These are phyloP conservation scores for Eupeodes luniger DNA, from an alignment of 2,888 invertebrate species.

Conservation along the genomic window DNA sequence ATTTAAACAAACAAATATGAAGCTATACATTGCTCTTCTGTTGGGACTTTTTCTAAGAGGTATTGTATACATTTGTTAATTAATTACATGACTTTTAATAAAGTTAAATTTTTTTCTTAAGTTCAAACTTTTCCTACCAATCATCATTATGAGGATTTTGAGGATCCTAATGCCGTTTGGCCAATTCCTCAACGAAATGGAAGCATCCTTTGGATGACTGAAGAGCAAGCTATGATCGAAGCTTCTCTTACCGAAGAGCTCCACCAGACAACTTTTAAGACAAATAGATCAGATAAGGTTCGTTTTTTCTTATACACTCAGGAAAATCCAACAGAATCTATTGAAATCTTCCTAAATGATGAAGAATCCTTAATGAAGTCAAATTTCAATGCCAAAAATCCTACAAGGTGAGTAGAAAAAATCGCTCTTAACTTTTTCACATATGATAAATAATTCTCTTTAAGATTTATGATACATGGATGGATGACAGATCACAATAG, in stretches of 20 bases:
- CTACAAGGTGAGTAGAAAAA: constrained; percentile 84
- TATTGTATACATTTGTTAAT: background rate
- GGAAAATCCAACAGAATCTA: constrained; percentile 16
- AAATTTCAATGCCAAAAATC: constrained; percentile 43
- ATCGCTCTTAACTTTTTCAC: too few relatives aligned
- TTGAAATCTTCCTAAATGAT: constrained; percentile 39
- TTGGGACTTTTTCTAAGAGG: constrained; percentile 4
- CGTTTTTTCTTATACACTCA: constrained; percentile 62
- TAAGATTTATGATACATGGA: constrained; percentile 79
- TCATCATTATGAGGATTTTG: background rate
- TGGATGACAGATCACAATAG: constrained; percentile 31
- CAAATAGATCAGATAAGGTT: constrained; percentile 35
- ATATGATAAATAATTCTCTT: background rate
- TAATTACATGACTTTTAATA: background rate
- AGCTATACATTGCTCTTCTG: background rate
- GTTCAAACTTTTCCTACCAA: constrained; percentile 26
- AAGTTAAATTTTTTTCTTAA: background rate
- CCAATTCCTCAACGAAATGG: constrained; percentile 65
- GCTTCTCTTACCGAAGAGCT: constrained; percentile 26
- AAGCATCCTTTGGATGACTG: constrained; percentile 58
- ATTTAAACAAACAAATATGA: constrained; percentile 15
- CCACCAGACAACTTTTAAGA: background rate
- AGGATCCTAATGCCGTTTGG: constrained; percentile 34
- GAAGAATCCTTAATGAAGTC: constrained; percentile 27
- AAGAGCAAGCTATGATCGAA: constrained; percentile 17